A percentile compares a stretch with the other conserved stretches of the same genome.
These are phyloP conservation scores for Uloborus plumipes DNA, from an alignment of 2,888 invertebrate genomes.

Conservation along the genomic window DNA sequence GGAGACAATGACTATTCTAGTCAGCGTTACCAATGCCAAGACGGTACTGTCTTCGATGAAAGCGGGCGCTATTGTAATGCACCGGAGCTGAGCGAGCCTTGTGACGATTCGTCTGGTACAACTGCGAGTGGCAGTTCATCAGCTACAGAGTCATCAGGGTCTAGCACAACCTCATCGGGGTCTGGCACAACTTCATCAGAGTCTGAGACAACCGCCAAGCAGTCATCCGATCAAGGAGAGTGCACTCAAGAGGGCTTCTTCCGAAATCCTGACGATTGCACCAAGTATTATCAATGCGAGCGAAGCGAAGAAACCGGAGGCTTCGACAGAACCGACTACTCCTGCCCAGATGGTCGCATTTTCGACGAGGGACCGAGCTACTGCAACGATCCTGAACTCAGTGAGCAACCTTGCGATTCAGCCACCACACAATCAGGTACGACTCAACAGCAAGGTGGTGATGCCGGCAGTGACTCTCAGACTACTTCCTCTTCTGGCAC, in stretches of 20 bases:
- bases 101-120: slow-evolving; percentile 11
- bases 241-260: slow-evolving; percentile 66
- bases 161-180: neutral
- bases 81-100: slow-evolving; percentile 40
- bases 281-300: slow-evolving; percentile 42
- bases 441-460: neutral
- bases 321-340: slow-evolving; percentile 30
- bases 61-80: slow-evolving; percentile 65
- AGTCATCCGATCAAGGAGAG: slow-evolving; percentile 3
- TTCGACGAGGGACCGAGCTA: slow-evolving; percentile 47
- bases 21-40: slow-evolving; percentile 60
- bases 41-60: slow-evolving; percentile 66
- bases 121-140: slow-evolving; percentile 1
- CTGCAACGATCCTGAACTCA: slow-evolving; percentile 52
- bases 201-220: neutral
- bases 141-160: neutral
- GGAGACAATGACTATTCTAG: slow-evolving; percentile 25
- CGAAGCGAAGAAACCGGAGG: slow-evolving; percentile 33
- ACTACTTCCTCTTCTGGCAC: slow-evolving; percentile 11
- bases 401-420: slow-evolving; percentile 59
- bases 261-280: slow-evolving; percentile 51
- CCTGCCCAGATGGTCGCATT: slow-evolving; percentile 46
- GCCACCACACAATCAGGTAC: neutral
- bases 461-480: neutral
- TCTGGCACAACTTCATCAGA: slow-evolving; percentile 5